Percentiles rank a stretch among this genome's conserved stretches.
Conservation (phyloP, 1,140 invertebrate genomes). For the Drosophila pachea region DNA sequence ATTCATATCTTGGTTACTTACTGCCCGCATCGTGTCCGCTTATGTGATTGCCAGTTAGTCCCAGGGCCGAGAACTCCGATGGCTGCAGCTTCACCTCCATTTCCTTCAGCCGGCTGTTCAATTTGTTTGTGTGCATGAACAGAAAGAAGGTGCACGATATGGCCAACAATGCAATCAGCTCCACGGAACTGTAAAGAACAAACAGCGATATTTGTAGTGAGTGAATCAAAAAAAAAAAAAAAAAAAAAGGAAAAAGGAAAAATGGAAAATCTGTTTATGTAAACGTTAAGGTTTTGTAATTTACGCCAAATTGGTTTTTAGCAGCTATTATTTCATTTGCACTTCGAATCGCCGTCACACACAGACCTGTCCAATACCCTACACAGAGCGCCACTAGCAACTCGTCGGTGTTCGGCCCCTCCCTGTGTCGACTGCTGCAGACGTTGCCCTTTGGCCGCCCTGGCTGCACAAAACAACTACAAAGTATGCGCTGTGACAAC, state of each 20-base stretch:
- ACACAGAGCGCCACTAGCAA: too few species aligned
- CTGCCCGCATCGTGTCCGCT: slow-evolving; percentile 71
- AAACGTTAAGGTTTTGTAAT: slow-evolving; percentile 70
- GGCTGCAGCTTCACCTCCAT: slow-evolving; percentile 88
- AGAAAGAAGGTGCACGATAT: slow-evolving; percentile 89
- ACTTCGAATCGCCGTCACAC: slow-evolving; percentile 68
- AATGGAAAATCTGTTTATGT: slow-evolving; percentile 36
- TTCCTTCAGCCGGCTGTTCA: slow-evolving; percentile 86
- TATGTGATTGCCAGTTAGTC: slow-evolving; percentile 83
- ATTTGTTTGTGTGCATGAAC: slow-evolving; percentile 88
- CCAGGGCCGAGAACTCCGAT: slow-evolving; percentile 85
- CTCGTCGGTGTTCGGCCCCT: too few species aligned
- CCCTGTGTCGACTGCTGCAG: too few species aligned
- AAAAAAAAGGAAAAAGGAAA: slow-evolving; percentile 30
- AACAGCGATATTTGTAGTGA: neutral
- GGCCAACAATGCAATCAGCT: slow-evolving; percentile 87
- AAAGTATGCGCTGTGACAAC: slow-evolving; percentile 71
- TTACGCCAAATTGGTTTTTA: slow-evolving; percentile 73
- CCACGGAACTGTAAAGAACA: slow-evolving; percentile 82
- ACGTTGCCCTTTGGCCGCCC: slow-evolving; percentile 26
- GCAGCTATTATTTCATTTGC: slow-evolving; percentile 74
- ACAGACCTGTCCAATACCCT: slow-evolving; percentile 33
- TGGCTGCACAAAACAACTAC: slow-evolving; percentile 26
- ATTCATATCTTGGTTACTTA: slow-evolving; percentile 61
- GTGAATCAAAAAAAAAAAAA: slow-evolving; percentile 11